Percentiles rank a stretch among this genome's conserved stretches.
Conservation (phyloP, 2,113 vertebrate species). For the Pachypanchax playfairii region DNA sequence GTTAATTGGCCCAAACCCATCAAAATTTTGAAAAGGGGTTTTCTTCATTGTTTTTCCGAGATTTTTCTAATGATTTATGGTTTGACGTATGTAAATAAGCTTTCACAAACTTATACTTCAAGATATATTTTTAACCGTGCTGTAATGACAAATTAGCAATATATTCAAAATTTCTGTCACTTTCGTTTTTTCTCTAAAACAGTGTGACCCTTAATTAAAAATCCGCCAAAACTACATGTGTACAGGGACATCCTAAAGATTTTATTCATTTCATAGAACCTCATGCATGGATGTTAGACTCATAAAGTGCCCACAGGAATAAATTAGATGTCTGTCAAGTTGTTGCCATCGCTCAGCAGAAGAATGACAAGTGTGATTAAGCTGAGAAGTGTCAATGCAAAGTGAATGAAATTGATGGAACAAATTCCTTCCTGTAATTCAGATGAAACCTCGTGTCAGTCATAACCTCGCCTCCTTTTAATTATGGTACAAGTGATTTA, state of each 20-base stretch:
- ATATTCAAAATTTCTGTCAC: no score
- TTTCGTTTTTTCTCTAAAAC: no score
- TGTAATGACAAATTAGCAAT: no score
- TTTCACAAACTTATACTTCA: no score
- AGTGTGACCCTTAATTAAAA: no score
- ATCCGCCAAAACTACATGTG: neutral
- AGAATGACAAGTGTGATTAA: slow-evolving; percentile 92
- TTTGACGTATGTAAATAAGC: no score
- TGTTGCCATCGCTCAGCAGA: slow-evolving; percentile 25
- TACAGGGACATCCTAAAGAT: neutral
- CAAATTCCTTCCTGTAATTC: slow-evolving; percentile 94
- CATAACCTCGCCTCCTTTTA: slow-evolving; percentile 91
- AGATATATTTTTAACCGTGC: no score
- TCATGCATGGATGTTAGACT: neutral
- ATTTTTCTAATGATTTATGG: no score
- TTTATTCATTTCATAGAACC: neutral
- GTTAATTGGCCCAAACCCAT: no score
- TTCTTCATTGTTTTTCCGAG: no score
- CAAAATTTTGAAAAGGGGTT: no score
- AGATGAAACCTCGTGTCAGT: slow-evolving; percentile 97
- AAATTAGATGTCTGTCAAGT: slow-evolving; percentile 15
- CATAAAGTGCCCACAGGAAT: slow-evolving; percentile 7
- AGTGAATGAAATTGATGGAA: slow-evolving; percentile 97
- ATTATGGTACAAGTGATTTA: slow-evolving; percentile 97
- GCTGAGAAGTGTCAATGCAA: slow-evolving; percentile 90